Percentiles rank a stretch among this genome's conserved stretches.
These are phyloP conservation scores for Arenaria interpres DNA, from an alignment of 2,113 vertebrate genomes.

Conservation along the genomic window DNA sequence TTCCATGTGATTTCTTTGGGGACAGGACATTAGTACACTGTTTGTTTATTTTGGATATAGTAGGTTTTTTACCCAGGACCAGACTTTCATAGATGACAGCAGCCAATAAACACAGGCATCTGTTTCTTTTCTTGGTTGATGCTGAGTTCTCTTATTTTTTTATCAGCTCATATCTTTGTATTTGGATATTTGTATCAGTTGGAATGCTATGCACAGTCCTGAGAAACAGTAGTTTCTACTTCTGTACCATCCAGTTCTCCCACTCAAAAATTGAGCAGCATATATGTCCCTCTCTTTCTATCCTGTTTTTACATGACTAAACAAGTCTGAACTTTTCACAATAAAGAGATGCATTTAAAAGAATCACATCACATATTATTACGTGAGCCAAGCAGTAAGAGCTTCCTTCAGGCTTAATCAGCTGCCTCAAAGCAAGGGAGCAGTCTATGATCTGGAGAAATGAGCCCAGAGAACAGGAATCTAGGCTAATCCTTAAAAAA, in stretches of 20 bases:
- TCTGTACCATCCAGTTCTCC: background rate
- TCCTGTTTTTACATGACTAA: background rate
- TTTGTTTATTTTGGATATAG: background rate
- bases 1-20: background rate
- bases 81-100: background rate
- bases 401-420: background rate
- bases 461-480: background rate
- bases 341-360: background rate
- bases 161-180: background rate
- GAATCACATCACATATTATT: background rate
- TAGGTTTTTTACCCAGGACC: background rate
- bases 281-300: background rate
- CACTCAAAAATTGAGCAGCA: background rate
- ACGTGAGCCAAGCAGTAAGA: background rate
- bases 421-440: background rate
- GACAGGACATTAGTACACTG: background rate
- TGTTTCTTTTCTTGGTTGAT: background rate
- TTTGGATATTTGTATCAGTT: background rate
- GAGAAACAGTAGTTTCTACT: background rate
- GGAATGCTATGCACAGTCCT: background rate
- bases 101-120: background rate
- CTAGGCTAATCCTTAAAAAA: background rate
- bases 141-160: background rate
- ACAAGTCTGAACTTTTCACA: background rate
- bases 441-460: background rate